Base-by-base conservation (phyloP, 2,797 vertebrate genomes). In the Acanthiza pusilla region DNA sequence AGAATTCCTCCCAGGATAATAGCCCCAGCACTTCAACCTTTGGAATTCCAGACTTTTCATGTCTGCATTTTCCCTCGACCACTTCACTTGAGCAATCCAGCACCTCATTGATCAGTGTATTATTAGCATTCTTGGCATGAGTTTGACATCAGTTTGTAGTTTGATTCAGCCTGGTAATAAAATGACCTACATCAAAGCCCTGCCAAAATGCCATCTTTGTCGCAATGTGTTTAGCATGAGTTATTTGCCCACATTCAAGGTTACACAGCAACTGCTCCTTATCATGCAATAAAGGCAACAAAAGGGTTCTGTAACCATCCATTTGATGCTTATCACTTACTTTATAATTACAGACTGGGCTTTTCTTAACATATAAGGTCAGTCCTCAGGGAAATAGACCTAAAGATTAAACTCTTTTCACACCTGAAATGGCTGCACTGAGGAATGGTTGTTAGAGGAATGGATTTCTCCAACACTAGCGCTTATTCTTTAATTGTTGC, bases 41-140 rank as follows among this genome's bases (percentile, higher is more conserved):
- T 68, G 88, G 86, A 95, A 96, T 90, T 86, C 68, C 76, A 85
- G 72, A 53, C 76, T 70, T 93, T 67, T 91, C 62, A 71, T 87
- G 79, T 55, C 83, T 93, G 91, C 76, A 21, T 86, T 93, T 95
- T 88, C 81, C 79, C 86, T 62, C 38, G 30, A 85, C 85, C 96
- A 89, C 70, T 88, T 92, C 86, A 85, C 81, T 68, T 34, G 77
- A 96, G 95, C 83, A 93, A 88, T 34, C 93, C 93, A 89, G 89
- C 88, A 82, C 87, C 82, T 94, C 96, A 96, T 93, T 88, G 97
- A 98, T 97, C 91, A 92, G 88, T 51, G 84, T 57, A 75, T 93
- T 92, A 97, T 97, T 96, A 97, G 95, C 95, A 97, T 97, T 97
- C 97, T 91, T 96, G 94, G 97, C 97, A 97, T 84, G 89, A 95